Conservation (phyloP, 2,113 vertebrate genomes). For the Oncorhynchus clarkii region DNA sequence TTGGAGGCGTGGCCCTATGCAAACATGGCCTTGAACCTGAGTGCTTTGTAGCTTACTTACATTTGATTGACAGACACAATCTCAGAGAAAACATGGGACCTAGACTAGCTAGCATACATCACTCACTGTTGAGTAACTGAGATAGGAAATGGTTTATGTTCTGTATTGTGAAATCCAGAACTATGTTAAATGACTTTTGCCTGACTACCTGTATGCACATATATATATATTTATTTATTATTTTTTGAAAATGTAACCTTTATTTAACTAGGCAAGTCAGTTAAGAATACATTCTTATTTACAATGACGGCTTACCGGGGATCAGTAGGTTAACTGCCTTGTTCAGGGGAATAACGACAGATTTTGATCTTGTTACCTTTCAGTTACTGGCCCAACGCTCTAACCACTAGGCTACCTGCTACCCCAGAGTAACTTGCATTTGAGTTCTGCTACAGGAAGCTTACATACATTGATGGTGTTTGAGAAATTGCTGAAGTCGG, state of each 20-base stretch:
- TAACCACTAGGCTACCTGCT: too few relatives aligned
- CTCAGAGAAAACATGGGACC: not conserved
- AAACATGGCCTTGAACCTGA: slow-evolving; percentile 18
- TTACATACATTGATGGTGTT: not conserved
- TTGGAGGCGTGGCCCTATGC: not conserved
- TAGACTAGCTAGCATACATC: not conserved
- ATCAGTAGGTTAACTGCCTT: too few relatives aligned
- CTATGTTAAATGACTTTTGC: not conserved
- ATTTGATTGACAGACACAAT: not conserved
- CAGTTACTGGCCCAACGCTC: too few relatives aligned
- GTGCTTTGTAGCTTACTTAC: not conserved
- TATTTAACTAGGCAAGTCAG: too few relatives aligned
- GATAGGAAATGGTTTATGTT: not conserved
- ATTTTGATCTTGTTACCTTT: too few relatives aligned
- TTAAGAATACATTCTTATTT: too few relatives aligned
- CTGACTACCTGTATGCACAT: not conserved
- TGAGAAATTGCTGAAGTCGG: not conserved
- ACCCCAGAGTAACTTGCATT: too few relatives aligned
- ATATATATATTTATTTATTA: too few relatives aligned
- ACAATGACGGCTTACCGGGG: too few relatives aligned
- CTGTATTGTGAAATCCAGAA: not conserved
- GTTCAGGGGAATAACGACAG: too few relatives aligned
- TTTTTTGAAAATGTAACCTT: too few relatives aligned
- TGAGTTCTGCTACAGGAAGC: not conserved
- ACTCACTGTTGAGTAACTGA: not conserved